phyloP scores from a whole-genome alignment of 2,888 invertebrate genomes.

The Diploptera punctata region DNA sequence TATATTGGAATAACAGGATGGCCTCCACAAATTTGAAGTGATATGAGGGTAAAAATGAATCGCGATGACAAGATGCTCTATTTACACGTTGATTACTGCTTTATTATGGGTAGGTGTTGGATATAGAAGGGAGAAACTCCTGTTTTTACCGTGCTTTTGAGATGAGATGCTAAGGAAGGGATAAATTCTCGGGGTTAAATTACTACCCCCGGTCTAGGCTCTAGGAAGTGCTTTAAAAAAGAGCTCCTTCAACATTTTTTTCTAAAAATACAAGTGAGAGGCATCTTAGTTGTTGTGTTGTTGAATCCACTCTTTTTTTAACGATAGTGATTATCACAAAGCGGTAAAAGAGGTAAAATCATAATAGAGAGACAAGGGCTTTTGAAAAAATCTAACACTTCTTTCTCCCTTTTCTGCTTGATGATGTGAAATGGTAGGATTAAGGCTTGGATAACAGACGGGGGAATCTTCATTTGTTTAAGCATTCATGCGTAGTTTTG shows the following conservation, averaged over 20 bases:
- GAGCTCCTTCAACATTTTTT: conserved; percentile 18
- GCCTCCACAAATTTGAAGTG: no score
- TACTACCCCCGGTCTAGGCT: conserved; percentile 26
- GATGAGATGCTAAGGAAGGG: conserved; percentile 27
- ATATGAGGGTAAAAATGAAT: neutral
- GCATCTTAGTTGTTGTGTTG: conserved; percentile 13
- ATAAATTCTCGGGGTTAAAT: conserved; percentile 33
- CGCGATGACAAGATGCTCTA: neutral
- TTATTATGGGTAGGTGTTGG: conserved; percentile 3
- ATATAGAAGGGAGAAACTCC: neutral
- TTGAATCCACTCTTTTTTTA: conserved; percentile 24
- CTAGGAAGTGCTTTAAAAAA: conserved; percentile 28
- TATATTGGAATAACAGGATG: no score
- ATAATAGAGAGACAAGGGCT: neutral
- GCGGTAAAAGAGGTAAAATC: conserved; percentile 11
- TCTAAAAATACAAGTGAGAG: conserved; percentile 31
- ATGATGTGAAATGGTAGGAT: conserved; percentile 10
- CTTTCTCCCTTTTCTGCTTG: conserved; percentile 3
- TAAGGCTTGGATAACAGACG: neutral
- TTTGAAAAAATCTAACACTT: conserved; percentile 16
- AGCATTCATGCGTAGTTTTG: neutral
- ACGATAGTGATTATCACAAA: conserved; percentile 36
- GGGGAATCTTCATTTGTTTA: neutral
- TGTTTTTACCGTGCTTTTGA: neutral
- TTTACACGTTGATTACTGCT: conserved; percentile 26